Base-by-base conservation (phyloP, 1,140 invertebrate genomes). In the Pseudomyrmex sp. region DNA sequence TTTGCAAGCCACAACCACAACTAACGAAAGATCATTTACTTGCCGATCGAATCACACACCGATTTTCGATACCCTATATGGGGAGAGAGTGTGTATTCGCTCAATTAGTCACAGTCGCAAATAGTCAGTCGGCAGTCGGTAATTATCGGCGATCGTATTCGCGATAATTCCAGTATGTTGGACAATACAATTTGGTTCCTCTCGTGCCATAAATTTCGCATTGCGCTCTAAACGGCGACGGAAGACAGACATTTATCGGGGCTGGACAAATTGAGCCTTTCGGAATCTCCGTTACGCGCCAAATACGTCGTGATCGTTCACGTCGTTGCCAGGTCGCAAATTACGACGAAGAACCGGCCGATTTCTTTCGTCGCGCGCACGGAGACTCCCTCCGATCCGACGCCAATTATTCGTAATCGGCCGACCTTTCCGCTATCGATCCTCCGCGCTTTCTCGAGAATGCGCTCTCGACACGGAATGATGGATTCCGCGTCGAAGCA, bases 241-340 rank as follows among this genome's bases (percentile, higher is more conserved):
- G 54, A 26, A 80, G 52, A 59, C 3, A 23, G 66, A 70, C 66
- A 18, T 72, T 59, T 26, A 50, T 59, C 76, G 54, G 15, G 44
- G 20, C 26, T 70, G 66, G 56, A 72, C 76, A 70, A 80, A 80
- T 80, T 80, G 66, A 80, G 56, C 54, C 76, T 80, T 70, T 80
- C 75, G 75, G 58, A 59, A 18, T 18, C 61, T 65, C 63, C 61
- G 66, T 80, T 80, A 80, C 66, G 76, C 46, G 76, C 76, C 76
- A 80, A 80, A 80, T 79, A 70, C 76, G 76, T 58, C 75, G 35
- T 23, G 75, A 77, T 69, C 76, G 50, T 80, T 46, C 76, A 50
- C 46, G 76, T 62, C 46, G 75, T n/a, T 44, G 50, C 65, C 76
- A 59, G 56, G 52, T 61, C 66, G 20, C 54, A 65, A 80, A 80